phyloP scores from a whole-genome alignment of 1,140 invertebrate species.

The Apis florea region DNA sequence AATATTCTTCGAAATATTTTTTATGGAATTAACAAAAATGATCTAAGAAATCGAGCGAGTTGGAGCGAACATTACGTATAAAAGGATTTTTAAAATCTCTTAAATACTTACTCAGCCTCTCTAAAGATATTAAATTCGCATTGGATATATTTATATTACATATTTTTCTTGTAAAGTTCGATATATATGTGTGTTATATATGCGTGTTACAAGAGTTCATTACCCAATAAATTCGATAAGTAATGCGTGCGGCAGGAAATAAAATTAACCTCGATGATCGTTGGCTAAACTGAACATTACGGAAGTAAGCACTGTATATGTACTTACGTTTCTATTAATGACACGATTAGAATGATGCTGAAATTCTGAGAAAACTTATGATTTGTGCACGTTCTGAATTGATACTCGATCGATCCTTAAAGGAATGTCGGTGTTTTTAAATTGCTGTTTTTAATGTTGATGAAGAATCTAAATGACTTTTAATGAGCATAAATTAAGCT shows the following conservation, averaged over 20 bases:
- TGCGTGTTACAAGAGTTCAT: background rate
- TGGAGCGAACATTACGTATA: too few relatives aligned
- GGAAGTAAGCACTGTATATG: background rate
- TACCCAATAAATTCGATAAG: constrained; percentile 31
- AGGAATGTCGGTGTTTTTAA: constrained; percentile 54
- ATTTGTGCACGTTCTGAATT: constrained; percentile 15
- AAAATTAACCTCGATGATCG: constrained; percentile 58
- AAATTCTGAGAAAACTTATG: constrained; percentile 13
- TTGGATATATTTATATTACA: too few relatives aligned
- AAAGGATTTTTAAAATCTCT: too few relatives aligned
- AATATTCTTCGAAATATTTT: too few relatives aligned
- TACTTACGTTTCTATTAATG: constrained; percentile 1
- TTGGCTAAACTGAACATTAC: constrained; percentile 26
- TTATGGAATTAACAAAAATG: too few relatives aligned
- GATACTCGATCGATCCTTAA: constrained; percentile 28
- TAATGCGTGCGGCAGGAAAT: constrained; percentile 53
- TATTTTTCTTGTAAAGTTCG: background rate
- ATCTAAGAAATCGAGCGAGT: too few relatives aligned
- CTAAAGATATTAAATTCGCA: too few relatives aligned
- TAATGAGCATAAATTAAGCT: constrained; percentile 60
- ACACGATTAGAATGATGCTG: background rate
- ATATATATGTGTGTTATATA: too few relatives aligned
- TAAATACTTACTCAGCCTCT: too few relatives aligned
- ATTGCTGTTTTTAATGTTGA: constrained; percentile 27
- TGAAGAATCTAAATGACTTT: constrained; percentile 55